Base-by-base conservation (phyloP, 1,140 invertebrate species). In the Dufourea novaeangliae region DNA sequence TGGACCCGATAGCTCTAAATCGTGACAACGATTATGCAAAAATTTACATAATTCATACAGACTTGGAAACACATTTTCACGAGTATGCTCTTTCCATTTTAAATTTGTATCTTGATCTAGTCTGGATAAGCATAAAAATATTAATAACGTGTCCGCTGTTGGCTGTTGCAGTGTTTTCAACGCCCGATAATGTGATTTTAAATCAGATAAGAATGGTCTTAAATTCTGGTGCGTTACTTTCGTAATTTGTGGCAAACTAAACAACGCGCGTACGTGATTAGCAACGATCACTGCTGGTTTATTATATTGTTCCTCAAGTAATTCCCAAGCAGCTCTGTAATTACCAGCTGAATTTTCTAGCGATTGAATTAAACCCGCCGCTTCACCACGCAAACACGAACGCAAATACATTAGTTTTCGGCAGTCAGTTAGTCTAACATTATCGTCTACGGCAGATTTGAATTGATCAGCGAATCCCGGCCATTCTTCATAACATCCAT, bases 251-350 rank as follows among this genome's bases (percentile, higher is more conserved):
- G 68, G 56, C 7, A 86, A n/a, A 2, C 78, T 62, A 8, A 87
- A 83, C 7, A 90, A 76, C 5, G 84, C 72, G n/a, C 77, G 72
- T 0, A 90, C n/a, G 56, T 87, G 85, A 8, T 78, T 82, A 20
- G 84, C 74, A 0, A 88, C 70, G 0, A 89, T 67, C 5, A 87
- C 44, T 0, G 81, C 32, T 34, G 79, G 76, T 39, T 90, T 88
- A 22, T 89, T 72, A 41, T 86, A 90, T 11, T 80, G 27, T 5
- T 86, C 54, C 2, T 72, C 34, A 10, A 37, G 34, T 10, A 37
- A 10, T 3, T 37, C 10, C 34, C 34, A 37, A 37, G 34, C 34
- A 4, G 34, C 4, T 37, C 10, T 3, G 34, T 37, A 37, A 10
- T 37, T 37, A 4, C 3, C 10, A 4, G 34, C 34, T 10, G 34